phyloP scores from a whole-genome alignment of 2,113 vertebrate species.

The Tragulus kanchil region DNA sequence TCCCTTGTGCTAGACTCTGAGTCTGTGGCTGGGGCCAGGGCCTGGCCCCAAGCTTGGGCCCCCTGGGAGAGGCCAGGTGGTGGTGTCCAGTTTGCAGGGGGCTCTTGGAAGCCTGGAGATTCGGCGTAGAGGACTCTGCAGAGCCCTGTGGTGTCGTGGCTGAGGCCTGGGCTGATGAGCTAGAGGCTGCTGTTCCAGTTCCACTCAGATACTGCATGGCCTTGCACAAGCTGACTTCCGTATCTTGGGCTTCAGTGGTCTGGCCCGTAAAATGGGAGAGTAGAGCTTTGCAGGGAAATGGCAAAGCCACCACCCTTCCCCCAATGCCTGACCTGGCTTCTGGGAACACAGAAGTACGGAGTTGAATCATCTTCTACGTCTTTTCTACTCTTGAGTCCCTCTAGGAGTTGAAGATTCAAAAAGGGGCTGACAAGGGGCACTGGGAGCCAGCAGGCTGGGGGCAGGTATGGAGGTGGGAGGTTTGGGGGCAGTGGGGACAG shows the following conservation, averaged over 20 bases:
- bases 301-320: background rate
- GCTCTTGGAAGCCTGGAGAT: background rate
- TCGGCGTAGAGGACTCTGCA: background rate
- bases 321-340: background rate
- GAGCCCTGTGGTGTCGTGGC: background rate
- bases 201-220: background rate
- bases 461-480: too few relatives aligned
- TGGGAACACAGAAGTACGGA: background rate
- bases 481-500: background rate
- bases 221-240: background rate
- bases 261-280: constrained; percentile 33
- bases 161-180: background rate
- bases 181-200: background rate
- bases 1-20: background rate
- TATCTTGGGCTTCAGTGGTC: background rate
- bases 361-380: background rate
- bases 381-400: background rate
- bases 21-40: too few relatives aligned
- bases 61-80: background rate
- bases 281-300: background rate
- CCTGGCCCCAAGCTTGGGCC: background rate
- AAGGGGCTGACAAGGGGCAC: background rate
- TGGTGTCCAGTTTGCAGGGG: background rate
- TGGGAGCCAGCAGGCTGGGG: background rate
- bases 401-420: background rate